These are phyloP conservation scores for Crenuchus spilurus DNA, from an alignment of 2,797 vertebrate genomes.

Conservation along the genomic window DNA sequence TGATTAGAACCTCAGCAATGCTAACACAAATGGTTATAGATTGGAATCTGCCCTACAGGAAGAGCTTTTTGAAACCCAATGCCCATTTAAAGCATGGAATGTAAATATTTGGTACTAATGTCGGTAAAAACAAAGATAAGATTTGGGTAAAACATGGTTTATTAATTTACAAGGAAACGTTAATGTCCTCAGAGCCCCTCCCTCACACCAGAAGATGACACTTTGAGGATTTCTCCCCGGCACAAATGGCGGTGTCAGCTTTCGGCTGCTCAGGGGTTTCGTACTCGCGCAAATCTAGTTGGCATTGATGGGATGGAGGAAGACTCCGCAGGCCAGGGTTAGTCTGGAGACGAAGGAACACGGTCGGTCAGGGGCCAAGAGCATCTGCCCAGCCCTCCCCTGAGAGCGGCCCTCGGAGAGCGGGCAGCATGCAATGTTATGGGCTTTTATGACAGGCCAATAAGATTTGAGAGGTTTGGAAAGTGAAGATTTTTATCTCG, in stretches of 20 bases:
- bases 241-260: slow-evolving; percentile 88
- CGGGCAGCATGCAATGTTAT: slow-evolving; percentile 84
- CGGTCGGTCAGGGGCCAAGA: slow-evolving; percentile 79
- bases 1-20: slow-evolving; percentile 70
- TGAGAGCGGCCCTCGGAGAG: slow-evolving; percentile 78
- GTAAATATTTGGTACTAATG: slow-evolving; percentile 97
- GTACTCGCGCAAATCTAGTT: slow-evolving; percentile 88
- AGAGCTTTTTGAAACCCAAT: slow-evolving; percentile 89
- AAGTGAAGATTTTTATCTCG: slow-evolving; percentile 91
- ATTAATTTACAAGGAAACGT: slow-evolving; percentile 90
- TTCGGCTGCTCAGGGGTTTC: slow-evolving; percentile 82
- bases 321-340: slow-evolving; percentile 81
- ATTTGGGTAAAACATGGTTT: slow-evolving; percentile 89
- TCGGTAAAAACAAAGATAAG: slow-evolving; percentile 88
- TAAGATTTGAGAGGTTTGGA: slow-evolving; percentile 85
- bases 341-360: slow-evolving; percentile 81
- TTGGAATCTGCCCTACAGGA: slow-evolving; percentile 76
- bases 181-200: slow-evolving; percentile 78
- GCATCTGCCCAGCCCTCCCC: slow-evolving; percentile 78
- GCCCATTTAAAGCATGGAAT: slow-evolving; percentile 91
- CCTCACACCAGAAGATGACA: slow-evolving; percentile 80
- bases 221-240: slow-evolving; percentile 84
- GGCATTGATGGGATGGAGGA: slow-evolving; percentile 87
- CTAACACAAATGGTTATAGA: slow-evolving; percentile 80
- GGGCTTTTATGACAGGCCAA: slow-evolving; percentile 90